Conservation (phyloP, 2,797 vertebrate genomes). For the Brachyalestes nurse region DNA sequence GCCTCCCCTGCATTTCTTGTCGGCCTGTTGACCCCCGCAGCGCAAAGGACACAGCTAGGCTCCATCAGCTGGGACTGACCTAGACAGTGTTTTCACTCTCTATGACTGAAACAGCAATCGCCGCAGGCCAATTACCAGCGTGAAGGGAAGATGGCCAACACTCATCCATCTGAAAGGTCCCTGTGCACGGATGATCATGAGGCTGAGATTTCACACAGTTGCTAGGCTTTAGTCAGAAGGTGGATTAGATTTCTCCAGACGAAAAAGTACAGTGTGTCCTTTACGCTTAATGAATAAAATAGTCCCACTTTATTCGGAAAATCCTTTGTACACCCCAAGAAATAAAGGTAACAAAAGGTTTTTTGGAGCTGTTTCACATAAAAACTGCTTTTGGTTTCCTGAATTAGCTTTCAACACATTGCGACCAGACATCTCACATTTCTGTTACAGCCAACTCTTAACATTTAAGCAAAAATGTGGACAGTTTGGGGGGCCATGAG, state of each 20-base stretch:
- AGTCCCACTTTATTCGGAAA: not conserved
- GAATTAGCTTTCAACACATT: no score
- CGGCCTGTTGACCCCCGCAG: constrained; percentile 54
- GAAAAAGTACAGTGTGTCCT: not conserved
- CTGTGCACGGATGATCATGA: not conserved
- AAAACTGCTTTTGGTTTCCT: no score
- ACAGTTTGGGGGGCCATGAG: no score
- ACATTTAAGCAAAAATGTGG: no score
- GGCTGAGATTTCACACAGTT: constrained; percentile 1
- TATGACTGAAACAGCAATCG: constrained; percentile 46
- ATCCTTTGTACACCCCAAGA: not conserved
- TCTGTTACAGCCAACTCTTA: no score
- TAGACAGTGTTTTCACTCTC: constrained; percentile 58
- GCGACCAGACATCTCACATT: no score
- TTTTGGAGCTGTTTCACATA: no score
- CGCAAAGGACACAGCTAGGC: constrained; percentile 49
- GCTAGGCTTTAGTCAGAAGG: not conserved
- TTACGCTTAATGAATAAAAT: not conserved
- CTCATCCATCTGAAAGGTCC: constrained; percentile 31
- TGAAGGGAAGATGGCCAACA: constrained; percentile 22
- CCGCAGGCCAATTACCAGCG: constrained; percentile 30
- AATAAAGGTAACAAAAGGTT: not conserved
- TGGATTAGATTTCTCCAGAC: constrained; percentile 5
- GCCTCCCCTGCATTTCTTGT: constrained; percentile 80
- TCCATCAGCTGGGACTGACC: constrained; percentile 58